phyloP scores from a whole-genome alignment of 2,888 invertebrate species.

The Diloba caeruleocephala region DNA sequence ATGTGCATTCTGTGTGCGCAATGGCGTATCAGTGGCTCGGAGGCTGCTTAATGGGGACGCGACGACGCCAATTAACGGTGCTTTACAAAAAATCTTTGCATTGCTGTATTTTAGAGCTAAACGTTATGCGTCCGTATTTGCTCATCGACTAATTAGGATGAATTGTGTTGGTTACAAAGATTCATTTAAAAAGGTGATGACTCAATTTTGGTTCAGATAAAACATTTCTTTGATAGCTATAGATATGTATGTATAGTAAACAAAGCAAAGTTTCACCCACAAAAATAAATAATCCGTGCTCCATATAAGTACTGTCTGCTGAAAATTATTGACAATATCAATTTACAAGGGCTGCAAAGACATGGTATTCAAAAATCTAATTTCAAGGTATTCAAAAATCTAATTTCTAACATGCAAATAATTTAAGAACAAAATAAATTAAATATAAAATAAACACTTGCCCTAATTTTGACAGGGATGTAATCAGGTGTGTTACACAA shows the following conservation, averaged over 20 bases:
- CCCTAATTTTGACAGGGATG: conserved; percentile 54
- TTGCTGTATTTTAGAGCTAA: conserved; percentile 49
- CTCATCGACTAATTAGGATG: conserved; percentile 38
- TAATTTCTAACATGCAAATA: too few species aligned
- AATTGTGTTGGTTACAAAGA: conserved; percentile 14
- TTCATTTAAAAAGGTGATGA: conserved; percentile 32
- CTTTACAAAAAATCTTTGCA: conserved; percentile 63
- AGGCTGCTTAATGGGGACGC: conserved; percentile 77
- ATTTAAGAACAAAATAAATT: conserved; percentile 8
- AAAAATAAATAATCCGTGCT: too few species aligned
- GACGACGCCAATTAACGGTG: conserved; percentile 80
- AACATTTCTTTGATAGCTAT: neutral
- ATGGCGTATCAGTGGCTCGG: conserved; percentile 80
- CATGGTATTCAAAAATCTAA: neutral
- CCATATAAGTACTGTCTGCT: too few species aligned
- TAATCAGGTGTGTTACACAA: conserved; percentile 65
- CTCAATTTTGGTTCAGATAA: conserved; percentile 8
- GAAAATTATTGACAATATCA: too few species aligned
- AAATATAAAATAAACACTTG: conserved; percentile 25
- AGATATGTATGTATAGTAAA: too few species aligned
- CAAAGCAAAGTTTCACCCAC: too few species aligned
- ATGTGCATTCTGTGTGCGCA: conserved; percentile 84
- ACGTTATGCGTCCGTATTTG: conserved; percentile 33
- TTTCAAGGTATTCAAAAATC: conserved; percentile 1
- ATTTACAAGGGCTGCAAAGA: too few species aligned